Evolutionary conservation across 1,140 invertebrate species (phyloP), one percentile per base, ranked within the genome.

Genomic region (Dendrolimus punctatus): DNA sequence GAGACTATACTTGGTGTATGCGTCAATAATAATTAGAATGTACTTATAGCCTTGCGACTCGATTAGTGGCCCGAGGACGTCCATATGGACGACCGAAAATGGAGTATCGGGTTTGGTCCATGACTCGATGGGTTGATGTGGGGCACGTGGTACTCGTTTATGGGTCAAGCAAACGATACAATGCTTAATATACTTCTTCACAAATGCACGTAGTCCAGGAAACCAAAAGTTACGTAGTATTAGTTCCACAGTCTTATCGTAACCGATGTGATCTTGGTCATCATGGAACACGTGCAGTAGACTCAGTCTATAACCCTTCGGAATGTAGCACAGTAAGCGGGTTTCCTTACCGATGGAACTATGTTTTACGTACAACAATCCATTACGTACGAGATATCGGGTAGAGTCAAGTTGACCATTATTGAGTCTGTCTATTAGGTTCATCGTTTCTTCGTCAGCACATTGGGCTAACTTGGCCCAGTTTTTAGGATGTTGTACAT

Each of bases 11-110:
- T 56, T 56, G 4, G 55, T 51, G 8, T 46, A 56, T 1, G 49
- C 49, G 47, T 56, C 55, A 9, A 56, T 10, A 1, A 51, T 23
- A 6, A 49, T 56, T 5, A 56, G 9, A 6, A 56, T 43, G 36
- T 51, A 64, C 39, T 75, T 70, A 52, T 88, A 87, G 5, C 62
- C 60, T 43, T 88, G 88, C 7, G 76, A 77, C 5, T 62, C 42
- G 23, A 60, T 51, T 23, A 86, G 49, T 5, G 83, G 80, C 44
- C 87, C 84, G n/a, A 83, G 47, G 54, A 83, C 72, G 57, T 83
- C 76, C 8, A 71, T 23, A 57, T 82, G 76, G 6, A 75, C 45
- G n/a, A 74, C 78, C 48, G 73, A 45, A 0, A 80, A 47, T 6
- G 73, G 76, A 0, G 36, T 38, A 10, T 63, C 47, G 8, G 49